Conservation (phyloP, 2,113 vertebrate species). For the Etheostoma cragini region DNA sequence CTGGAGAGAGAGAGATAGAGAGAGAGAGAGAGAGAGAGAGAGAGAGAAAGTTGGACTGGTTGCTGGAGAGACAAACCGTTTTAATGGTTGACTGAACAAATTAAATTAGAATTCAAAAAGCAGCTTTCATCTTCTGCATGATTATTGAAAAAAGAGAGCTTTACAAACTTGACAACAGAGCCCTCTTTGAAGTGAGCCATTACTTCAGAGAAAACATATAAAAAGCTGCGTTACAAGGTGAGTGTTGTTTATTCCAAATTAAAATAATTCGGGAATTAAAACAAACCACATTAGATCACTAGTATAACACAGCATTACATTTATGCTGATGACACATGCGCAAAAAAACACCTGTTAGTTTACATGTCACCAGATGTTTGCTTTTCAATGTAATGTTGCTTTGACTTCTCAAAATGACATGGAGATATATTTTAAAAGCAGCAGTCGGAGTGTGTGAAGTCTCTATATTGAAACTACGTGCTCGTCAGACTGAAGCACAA, state of each 20-base stretch:
- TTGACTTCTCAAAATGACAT: constrained; percentile 44
- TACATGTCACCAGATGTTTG: background rate
- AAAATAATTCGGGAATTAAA: constrained; percentile 64
- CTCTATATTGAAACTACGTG: constrained; percentile 57
- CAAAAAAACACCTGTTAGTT: constrained; percentile 18
- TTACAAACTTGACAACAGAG: constrained; percentile 77
- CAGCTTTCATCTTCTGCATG: constrained; percentile 79
- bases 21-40: constrained; percentile 14
- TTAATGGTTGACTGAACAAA: constrained; percentile 87
- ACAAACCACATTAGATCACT: constrained; percentile 26
- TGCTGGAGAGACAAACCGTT: constrained; percentile 73
- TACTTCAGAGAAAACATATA: constrained; percentile 61
- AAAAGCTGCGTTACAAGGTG: constrained; percentile 58
- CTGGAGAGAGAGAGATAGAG: constrained; percentile 26
- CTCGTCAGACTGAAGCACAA: constrained; percentile 46
- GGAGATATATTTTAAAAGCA: constrained; percentile 42
- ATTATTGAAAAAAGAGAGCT: constrained; percentile 73
- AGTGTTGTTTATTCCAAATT: constrained; percentile 62
- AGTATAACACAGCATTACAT: background rate
- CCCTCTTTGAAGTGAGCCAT: constrained; percentile 72
- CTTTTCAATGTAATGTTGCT: constrained; percentile 17
- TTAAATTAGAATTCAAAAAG: constrained; percentile 84
- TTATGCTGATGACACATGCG: constrained; percentile 2
- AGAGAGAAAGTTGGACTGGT: constrained; percentile 46
- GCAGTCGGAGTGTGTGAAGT: constrained; percentile 56